Percentiles rank a stretch among this genome's conserved stretches.
These are phyloP conservation scores for Arizona elegans DNA, from an alignment of 2,113 vertebrate genomes.

Conservation along the genomic window DNA sequence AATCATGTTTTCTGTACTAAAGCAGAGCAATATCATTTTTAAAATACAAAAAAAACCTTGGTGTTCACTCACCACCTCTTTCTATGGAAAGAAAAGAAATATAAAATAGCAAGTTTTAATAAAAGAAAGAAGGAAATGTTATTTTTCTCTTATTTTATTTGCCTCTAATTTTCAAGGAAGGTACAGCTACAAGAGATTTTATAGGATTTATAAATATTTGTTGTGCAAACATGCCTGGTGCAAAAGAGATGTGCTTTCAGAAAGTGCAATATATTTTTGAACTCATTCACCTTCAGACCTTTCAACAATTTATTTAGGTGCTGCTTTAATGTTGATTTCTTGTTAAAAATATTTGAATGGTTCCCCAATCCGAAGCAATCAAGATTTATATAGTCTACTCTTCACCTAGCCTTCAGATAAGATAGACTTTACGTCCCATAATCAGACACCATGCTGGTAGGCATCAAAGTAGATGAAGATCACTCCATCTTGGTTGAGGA, in stretches of 20 bases:
- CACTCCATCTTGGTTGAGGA: background rate
- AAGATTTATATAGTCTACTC: background rate
- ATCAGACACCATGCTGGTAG: background rate
- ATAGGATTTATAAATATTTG: background rate
- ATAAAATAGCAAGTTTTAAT: constrained; percentile 27
- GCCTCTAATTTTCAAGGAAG: background rate
- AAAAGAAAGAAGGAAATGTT: constrained; percentile 51
- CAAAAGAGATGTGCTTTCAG: background rate
- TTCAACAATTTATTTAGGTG: background rate
- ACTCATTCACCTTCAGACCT: background rate
- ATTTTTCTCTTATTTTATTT: constrained; percentile 28
- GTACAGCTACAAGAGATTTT: background rate
- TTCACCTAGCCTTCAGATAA: background rate
- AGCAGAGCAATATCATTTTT: constrained; percentile 18
- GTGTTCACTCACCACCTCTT: constrained; percentile 71
- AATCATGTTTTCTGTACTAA: constrained; percentile 56
- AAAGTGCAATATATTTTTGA: background rate
- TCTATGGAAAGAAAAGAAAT: constrained; percentile 55
- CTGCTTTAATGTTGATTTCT: background rate
- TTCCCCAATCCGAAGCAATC: background rate
- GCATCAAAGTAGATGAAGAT: background rate
- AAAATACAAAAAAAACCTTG: constrained; percentile 27
- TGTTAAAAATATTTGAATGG: background rate
- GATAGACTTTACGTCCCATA: background rate
- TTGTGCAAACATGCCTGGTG: background rate